A percentile compares a stretch with the other conserved stretches of the same genome.
phyloP scores from a whole-genome alignment of 2,888 invertebrate species.

The Archips crataeganus region DNA sequence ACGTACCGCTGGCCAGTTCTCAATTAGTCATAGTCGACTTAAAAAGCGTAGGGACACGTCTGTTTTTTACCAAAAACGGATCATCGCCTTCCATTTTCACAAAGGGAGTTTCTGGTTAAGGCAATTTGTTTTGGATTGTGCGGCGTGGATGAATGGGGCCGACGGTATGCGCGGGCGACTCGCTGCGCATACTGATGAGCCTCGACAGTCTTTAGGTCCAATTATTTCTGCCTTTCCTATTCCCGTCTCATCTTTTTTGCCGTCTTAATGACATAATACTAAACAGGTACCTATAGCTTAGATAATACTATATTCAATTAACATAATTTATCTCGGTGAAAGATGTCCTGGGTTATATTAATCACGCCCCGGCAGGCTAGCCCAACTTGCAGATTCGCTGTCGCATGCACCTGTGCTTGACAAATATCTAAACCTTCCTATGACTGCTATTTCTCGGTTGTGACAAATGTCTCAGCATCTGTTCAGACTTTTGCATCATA shows the following conservation, averaged over 20 bases:
- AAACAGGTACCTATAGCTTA: conserved; percentile 12
- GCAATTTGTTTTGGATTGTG: conserved; percentile 76
- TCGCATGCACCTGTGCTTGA: conserved; percentile 27
- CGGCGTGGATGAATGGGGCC: conserved; percentile 69
- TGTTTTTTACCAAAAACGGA: conserved; percentile 63
- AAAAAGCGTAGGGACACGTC: conserved; percentile 58
- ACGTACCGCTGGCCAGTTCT: conserved; percentile 54
- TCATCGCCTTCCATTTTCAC: conserved; percentile 61
- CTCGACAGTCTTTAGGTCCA: conserved; percentile 50
- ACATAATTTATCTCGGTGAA: conserved; percentile 14
- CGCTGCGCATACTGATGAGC: conserved; percentile 72
- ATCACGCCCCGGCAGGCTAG: conserved; percentile 4
- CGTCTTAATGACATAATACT: conserved; percentile 44
- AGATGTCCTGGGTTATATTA: conserved; percentile 22
- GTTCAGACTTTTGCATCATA: neutral
- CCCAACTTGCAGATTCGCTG: conserved; percentile 22
- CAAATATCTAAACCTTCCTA: conserved; percentile 21
- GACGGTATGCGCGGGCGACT: conserved; percentile 56
- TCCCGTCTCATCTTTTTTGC: conserved; percentile 54
- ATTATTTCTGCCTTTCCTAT: conserved; percentile 63
- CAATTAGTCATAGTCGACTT: conserved; percentile 66
- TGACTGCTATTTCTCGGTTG: conserved; percentile 4
- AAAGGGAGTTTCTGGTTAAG: conserved; percentile 64
- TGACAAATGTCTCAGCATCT: conserved; percentile 25
- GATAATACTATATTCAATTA: neutral